Base-by-base conservation (phyloP, 2,113 vertebrate genomes). In the Carassius auratus region DNA sequence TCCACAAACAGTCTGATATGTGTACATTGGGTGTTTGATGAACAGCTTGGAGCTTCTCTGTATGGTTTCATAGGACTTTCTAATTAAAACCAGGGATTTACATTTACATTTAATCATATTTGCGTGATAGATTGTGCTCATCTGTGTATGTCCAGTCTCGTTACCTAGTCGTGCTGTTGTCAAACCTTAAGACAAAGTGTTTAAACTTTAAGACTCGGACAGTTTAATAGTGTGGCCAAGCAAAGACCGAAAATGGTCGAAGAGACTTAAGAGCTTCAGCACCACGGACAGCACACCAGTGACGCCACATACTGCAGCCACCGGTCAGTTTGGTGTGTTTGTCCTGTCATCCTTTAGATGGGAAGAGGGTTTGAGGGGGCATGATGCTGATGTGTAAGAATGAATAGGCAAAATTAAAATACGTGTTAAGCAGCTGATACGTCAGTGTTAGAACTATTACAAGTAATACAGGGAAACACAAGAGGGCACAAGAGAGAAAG, bases 211-310 rank as follows among this genome's bases (percentile, higher is more conserved):
- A 30, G 50, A 33, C 23, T 81, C 7, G 33, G 21, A 15, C 76
- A 14, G 13, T 88, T 81, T 84, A 79, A 86, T 81, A 64, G 66
- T 52, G 61, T n/a, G 50, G 1, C 2, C 52, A 17, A 55, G 45
- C 61, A 38, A 36, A 52, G 8, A 2, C 23, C 17, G 14, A 8
- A 6, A 48, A 52, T 48, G 42, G 64, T 9, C 59, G 48, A 14
- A 38, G 50, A 59, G 81, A 74, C 50, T 42, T 30, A 21, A 1
- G 10, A n/a, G 26, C 23, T 87, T 89, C 87, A 94, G 93, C 68
- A 94, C 93, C 90, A 36, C 17, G 93, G 93, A 93, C 86, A 94
- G 93, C 86, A 23, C 1, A 84, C 12, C 64, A 52, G 68, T 59
- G 69, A 81, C 30, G 9, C 36, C 38, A 74, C 50, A 64, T 36